Evolutionary conservation across 2,113 vertebrate genomes (phyloP).

Genomic region (Eidolon helvum): DNA sequence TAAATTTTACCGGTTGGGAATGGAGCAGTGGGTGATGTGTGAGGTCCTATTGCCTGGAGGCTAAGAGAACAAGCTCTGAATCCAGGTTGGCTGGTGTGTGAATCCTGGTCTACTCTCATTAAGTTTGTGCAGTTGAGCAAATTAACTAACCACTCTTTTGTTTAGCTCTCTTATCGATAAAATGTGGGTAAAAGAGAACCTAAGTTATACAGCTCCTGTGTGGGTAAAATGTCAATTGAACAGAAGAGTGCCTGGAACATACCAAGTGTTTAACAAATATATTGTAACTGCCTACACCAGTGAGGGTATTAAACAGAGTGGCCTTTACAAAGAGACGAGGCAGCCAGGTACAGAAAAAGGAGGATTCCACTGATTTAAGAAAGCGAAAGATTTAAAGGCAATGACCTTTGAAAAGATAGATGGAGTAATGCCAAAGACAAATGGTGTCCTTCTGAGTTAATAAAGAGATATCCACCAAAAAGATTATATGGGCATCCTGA

Average conservation of each 20-base stretch:
- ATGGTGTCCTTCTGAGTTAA: not conserved
- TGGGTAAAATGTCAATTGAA: not conserved
- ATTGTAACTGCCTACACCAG: not conserved
- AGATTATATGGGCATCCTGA: not conserved
- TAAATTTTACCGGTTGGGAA: not conserved
- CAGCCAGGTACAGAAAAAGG: not conserved
- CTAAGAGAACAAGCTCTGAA: not conserved
- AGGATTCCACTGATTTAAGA: not conserved
- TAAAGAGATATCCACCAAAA: not conserved
- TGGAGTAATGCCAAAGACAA: not conserved
- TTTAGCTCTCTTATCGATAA: not conserved
- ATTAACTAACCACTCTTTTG: not conserved
- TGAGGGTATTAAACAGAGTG: not conserved
- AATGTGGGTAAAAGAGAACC: not conserved
- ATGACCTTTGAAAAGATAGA: not conserved
- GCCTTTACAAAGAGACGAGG: not conserved
- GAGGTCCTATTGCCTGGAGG: not conserved
- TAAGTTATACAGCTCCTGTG: not conserved
- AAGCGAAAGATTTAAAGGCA: not conserved
- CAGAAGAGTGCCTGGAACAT: not conserved
- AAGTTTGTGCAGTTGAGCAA: not conserved
- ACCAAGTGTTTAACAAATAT: not conserved
- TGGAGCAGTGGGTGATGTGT: rapidly evolving
- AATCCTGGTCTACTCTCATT: not conserved
- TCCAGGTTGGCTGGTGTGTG: not conserved